These are phyloP conservation scores for Perca flavescens DNA, from an alignment of 2,113 vertebrate genomes.

Conservation along the genomic window DNA sequence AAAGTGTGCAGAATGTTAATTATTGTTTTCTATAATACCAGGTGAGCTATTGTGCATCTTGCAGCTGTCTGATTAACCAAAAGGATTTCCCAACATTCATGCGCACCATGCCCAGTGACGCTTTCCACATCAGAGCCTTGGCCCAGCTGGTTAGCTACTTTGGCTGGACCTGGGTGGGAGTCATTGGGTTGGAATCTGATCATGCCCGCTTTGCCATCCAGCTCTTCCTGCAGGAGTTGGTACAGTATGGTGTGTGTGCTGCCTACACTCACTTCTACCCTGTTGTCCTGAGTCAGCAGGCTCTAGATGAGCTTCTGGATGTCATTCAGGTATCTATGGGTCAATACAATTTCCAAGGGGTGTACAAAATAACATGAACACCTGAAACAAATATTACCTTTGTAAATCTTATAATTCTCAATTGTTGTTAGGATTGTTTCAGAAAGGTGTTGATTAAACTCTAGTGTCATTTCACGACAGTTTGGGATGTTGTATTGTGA, in stretches of 20 bases:
- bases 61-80: slow-evolving; percentile 81
- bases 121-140: slow-evolving; percentile 82
- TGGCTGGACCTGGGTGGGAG: slow-evolving; percentile 84
- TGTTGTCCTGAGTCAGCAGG: slow-evolving; percentile 52
- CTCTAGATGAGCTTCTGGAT: slow-evolving; percentile 67
- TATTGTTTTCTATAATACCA: slow-evolving; percentile 50
- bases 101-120: slow-evolving; percentile 84
- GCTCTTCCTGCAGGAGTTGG: slow-evolving; percentile 80
- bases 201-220: slow-evolving; percentile 83
- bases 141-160: slow-evolving; percentile 78
- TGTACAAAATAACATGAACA: no score
- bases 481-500: no score
- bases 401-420: no score
- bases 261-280: slow-evolving; percentile 81
- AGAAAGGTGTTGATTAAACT: no score
- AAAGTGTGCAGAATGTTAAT: slow-evolving; percentile 9
- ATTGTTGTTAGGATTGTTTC: no score
- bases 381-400: neutral
- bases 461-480: neutral
- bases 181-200: slow-evolving; percentile 80
- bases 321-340: slow-evolving; percentile 58
- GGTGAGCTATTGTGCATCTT: slow-evolving; percentile 86
- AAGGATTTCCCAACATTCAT: slow-evolving; percentile 82
- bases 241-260: slow-evolving; percentile 72
- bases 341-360: neutral